These are phyloP conservation scores for Drosophila borealis DNA, from an alignment of 2,888 invertebrate genomes.

Conservation along the genomic window DNA sequence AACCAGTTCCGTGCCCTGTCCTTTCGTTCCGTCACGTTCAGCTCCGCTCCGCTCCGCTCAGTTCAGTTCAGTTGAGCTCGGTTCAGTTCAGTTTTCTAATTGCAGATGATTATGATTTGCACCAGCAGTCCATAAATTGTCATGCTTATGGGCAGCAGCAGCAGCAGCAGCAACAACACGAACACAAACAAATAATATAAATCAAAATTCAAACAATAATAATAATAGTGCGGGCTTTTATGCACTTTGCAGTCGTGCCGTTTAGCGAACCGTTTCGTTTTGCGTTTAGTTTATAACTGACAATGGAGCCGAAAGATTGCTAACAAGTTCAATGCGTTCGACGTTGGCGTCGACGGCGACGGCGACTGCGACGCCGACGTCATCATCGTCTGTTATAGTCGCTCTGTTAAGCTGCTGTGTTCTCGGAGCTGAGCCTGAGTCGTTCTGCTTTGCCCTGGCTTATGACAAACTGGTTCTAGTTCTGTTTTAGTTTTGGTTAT, in stretches of 20 bases:
- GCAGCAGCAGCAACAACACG: constrained; percentile 8
- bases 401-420: background rate
- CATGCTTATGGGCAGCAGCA: constrained; percentile 64
- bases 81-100: constrained; percentile 41
- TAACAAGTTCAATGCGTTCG: constrained; percentile 64
- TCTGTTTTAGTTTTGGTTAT: constrained; percentile 30
- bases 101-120: constrained; percentile 83
- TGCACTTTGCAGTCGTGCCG: constrained; percentile 12
- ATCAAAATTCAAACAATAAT: background rate
- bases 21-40: constrained; percentile 6
- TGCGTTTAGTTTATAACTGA: constrained; percentile 70
- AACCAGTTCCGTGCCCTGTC: background rate
- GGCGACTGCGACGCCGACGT: background rate
- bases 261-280: constrained; percentile 50
- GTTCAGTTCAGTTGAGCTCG: background rate
- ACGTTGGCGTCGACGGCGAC: background rate
- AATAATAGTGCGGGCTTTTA: background rate
- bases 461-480: constrained; percentile 50
- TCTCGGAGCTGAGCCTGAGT: background rate
- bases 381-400: constrained; percentile 5
- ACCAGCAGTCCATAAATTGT: constrained; percentile 83
- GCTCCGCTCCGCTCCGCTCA: background rate
- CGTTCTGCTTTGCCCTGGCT: constrained; percentile 14
- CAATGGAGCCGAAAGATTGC: constrained; percentile 40
- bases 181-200: constrained; percentile 13